Percentiles rank a stretch among this genome's conserved stretches.
These are phyloP conservation scores for Metacarcinus magister DNA, from an alignment of 2,888 invertebrate genomes.

Conservation along the genomic window DNA sequence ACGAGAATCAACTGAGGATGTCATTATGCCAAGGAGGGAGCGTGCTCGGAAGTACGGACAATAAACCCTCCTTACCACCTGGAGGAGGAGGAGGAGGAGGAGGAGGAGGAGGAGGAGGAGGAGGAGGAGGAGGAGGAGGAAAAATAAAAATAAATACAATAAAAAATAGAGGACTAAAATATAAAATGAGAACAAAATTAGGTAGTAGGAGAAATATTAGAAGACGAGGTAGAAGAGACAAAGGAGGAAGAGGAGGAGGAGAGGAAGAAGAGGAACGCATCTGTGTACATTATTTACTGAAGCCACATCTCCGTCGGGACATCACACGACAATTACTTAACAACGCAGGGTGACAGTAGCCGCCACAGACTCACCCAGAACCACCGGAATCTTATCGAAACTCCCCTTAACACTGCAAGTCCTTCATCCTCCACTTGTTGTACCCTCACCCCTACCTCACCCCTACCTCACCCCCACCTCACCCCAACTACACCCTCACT, in stretches of 20 bases:
- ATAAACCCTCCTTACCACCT: slow-evolving; percentile 14
- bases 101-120: slow-evolving; percentile 39
- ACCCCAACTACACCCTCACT: background rate
- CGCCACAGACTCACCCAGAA: slow-evolving; percentile 43
- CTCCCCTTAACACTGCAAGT: background rate
- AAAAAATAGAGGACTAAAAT: background rate
- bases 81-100: slow-evolving; percentile 5
- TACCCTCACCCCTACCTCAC: background rate
- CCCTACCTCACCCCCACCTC: background rate
- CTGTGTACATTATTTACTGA: slow-evolving; percentile 68
- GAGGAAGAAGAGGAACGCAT: slow-evolving; percentile 39
- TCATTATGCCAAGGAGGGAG: slow-evolving; percentile 15
- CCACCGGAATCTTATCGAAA: background rate
- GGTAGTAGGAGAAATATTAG: background rate
- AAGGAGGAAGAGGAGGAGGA: background rate
- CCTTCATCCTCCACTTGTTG: background rate
- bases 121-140: slow-evolving; percentile 29
- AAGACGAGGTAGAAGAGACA: background rate
- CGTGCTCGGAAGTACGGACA: slow-evolving; percentile 22
- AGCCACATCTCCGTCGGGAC: slow-evolving; percentile 13
- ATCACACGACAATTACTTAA: slow-evolving; percentile 78
- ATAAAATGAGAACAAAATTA: background rate
- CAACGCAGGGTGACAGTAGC: slow-evolving; percentile 74
- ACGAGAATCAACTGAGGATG: slow-evolving; percentile 26
- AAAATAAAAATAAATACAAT: background rate